These are phyloP conservation scores for Ammospiza maritima DNA, from an alignment of 2,797 vertebrate genomes.

Conservation along the genomic window DNA sequence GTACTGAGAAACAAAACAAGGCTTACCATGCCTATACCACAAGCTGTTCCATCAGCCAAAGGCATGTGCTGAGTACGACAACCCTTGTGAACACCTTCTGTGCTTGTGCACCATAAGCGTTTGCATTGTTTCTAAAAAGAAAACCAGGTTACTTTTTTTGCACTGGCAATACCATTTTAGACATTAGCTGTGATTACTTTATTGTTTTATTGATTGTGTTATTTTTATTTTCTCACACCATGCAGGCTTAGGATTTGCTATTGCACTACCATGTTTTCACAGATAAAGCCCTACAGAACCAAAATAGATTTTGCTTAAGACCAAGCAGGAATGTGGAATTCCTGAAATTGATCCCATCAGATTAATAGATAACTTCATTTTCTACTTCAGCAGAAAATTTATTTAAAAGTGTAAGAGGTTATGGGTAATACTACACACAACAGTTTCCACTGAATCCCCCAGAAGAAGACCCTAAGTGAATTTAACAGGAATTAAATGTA, in stretches of 20 bases:
- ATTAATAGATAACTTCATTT: neutral
- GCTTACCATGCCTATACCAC: conserved; percentile 94
- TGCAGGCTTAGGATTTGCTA: neutral
- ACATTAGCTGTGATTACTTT: neutral
- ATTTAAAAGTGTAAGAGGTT: neutral
- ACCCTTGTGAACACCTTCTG: conserved; percentile 90
- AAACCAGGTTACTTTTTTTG: neutral
- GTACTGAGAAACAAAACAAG: neutral
- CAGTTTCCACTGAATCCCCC: neutral
- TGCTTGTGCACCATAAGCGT: conserved; percentile 94
- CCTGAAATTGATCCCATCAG: neutral
- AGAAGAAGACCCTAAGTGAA: neutral
- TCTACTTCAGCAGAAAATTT: neutral
- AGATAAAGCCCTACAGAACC: neutral
- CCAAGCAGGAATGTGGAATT: neutral
- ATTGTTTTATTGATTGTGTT: too few species aligned
- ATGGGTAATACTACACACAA: accelerated
- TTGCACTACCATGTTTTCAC: neutral
- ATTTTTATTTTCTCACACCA: neutral
- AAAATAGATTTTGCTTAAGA: neutral
- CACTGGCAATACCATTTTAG: neutral
- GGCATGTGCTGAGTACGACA: conserved; percentile 98
- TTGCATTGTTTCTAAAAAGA: conserved; percentile 90
- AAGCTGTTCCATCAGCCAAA: conserved; percentile 91
- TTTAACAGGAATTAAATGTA: neutral